A percentile compares a stretch with the other conserved stretches of the same genome.
These are phyloP conservation scores for Calephelis virginiensis DNA, from an alignment of 1,140 invertebrate genomes.

Conservation along the genomic window DNA sequence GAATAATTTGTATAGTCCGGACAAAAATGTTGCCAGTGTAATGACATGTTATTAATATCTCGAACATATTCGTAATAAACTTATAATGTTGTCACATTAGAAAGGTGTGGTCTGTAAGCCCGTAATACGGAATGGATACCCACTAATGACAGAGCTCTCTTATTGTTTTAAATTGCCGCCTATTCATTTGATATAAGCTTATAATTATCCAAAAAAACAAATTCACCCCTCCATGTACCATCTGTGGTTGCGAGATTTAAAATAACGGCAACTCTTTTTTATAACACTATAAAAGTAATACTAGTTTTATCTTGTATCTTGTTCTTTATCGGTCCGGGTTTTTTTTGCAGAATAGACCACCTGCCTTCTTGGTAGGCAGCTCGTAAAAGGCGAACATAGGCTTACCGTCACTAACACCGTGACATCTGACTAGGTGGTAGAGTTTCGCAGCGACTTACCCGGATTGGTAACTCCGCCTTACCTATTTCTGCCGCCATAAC, in stretches of 20 bases:
- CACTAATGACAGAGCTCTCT: conserved; percentile 63
- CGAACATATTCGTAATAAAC: conserved; percentile 47
- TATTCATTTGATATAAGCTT: conserved; percentile 67
- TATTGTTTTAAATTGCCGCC: conserved; percentile 76
- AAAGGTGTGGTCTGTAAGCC: conserved; percentile 47
- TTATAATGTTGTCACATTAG: conserved; percentile 69
- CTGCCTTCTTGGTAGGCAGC: too few species aligned
- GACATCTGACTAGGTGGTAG: too few species aligned
- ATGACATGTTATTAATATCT: conserved; percentile 3
- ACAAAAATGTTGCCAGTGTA: conserved; percentile 1
- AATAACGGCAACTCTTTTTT: conserved; percentile 38
- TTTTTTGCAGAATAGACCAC: too few species aligned
- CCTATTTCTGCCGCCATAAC: too few species aligned
- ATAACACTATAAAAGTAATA: not conserved
- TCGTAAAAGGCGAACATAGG: too few species aligned
- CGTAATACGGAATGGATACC: conserved; percentile 44
- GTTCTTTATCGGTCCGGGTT: too few species aligned
- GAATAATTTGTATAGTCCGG: too few species aligned
- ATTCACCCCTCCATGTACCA: conserved; percentile 59
- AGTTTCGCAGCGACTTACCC: too few species aligned
- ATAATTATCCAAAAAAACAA: conserved; percentile 68
- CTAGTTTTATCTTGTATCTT: not conserved
- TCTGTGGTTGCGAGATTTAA: conserved; percentile 43
- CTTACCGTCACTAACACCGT: too few species aligned
- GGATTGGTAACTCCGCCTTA: too few species aligned